Evolutionary conservation across 2,888 invertebrate species (phyloP).

Genomic region (Spisula subtruncata): DNA sequence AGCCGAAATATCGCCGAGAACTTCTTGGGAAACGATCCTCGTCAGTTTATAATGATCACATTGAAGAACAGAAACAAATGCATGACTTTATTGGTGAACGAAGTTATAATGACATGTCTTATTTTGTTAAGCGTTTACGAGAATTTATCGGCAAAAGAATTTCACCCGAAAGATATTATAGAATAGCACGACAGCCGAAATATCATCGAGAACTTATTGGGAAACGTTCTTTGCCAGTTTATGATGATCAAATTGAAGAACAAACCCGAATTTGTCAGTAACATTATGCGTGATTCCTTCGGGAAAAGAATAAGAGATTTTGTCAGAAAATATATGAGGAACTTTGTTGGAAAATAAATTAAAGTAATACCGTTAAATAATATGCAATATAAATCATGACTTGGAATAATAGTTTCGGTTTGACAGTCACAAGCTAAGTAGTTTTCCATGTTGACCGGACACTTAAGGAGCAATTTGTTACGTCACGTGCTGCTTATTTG

Average conservation of each 20-base stretch:
- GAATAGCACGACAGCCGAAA: slow-evolving; percentile 59
- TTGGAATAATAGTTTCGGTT: neutral
- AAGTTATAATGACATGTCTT: slow-evolving; percentile 44
- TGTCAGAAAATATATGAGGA: slow-evolving; percentile 52
- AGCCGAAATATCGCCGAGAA: slow-evolving; percentile 65
- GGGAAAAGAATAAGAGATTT: slow-evolving; percentile 67
- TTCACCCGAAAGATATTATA: slow-evolving; percentile 53
- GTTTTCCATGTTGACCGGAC: slow-evolving; percentile 1
- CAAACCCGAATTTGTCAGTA: slow-evolving; percentile 65
- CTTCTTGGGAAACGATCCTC: slow-evolving; percentile 61
- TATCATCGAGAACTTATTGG: slow-evolving; percentile 67
- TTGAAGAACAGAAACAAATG: slow-evolving; percentile 59
- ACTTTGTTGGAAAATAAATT: slow-evolving; percentile 28
- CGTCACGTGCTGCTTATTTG: neutral
- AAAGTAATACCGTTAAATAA: neutral
- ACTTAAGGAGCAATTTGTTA: slow-evolving; percentile 10
- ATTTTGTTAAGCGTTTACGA: slow-evolving; percentile 63
- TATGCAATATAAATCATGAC: neutral
- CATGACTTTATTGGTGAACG: slow-evolving; percentile 68
- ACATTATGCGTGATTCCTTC: slow-evolving; percentile 63
- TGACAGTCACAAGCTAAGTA: slow-evolving; percentile 33
- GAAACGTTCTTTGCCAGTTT: slow-evolving; percentile 44
- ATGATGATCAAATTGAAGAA: slow-evolving; percentile 34
- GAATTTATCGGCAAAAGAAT: slow-evolving; percentile 66
- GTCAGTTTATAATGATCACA: neutral